Percentiles rank a stretch among this genome's conserved stretches.
phyloP scores from a whole-genome alignment of 2,113 vertebrate species.

The Lepisosteus oculatus region DNA sequence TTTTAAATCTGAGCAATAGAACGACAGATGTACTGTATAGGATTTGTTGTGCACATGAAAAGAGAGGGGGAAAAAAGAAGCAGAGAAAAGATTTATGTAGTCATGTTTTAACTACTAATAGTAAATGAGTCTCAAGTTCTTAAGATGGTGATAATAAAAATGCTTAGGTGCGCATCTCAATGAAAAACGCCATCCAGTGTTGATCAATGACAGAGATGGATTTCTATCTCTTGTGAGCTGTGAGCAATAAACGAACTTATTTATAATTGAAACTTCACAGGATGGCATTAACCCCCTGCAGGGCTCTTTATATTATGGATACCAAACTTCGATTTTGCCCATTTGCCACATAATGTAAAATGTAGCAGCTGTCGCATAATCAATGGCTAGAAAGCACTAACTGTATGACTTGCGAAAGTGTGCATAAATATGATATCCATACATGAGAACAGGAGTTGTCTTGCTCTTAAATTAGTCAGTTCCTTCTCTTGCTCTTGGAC shows the following conservation, averaged over 20 bases:
- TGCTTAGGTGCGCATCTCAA: neutral
- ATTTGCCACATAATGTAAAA: neutral
- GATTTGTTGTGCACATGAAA: neutral
- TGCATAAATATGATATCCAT: too few relatives aligned
- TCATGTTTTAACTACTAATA: neutral
- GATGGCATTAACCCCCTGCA: neutral
- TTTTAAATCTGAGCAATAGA: too few relatives aligned
- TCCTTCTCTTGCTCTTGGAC: neutral
- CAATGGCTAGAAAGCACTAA: too few relatives aligned
- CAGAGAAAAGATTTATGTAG: neutral
- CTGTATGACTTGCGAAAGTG: too few relatives aligned
- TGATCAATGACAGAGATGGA: slow-evolving; percentile 2
- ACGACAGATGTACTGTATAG: too few relatives aligned
- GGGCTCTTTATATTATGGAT: neutral
- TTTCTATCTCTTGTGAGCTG: neutral
- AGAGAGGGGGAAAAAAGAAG: neutral
- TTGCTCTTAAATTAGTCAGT: neutral
- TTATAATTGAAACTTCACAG: slow-evolving; percentile 2
- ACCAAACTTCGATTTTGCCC: neutral
- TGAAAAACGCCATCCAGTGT: neutral
- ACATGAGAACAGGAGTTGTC: neutral
- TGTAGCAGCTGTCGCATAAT: neutral
- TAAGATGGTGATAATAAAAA: neutral
- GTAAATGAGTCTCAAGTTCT: slow-evolving; percentile 1
- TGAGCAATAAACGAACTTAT: neutral